Base-by-base conservation (phyloP, 2,797 vertebrate species). In the Remorina albescens region DNA sequence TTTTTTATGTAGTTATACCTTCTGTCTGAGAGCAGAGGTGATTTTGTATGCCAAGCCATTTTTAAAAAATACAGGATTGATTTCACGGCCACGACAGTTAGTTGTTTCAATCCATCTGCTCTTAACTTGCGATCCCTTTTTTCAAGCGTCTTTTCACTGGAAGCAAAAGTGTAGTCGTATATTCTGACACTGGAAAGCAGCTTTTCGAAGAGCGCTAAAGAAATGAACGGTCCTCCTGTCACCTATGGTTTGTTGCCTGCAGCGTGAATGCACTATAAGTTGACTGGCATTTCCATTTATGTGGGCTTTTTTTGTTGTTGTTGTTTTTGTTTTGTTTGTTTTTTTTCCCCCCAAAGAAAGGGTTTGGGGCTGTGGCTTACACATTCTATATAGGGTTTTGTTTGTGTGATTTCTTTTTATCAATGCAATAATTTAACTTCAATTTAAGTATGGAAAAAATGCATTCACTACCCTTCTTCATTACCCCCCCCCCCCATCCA, bases 281-380 rank as follows among this genome's bases (percentile, higher is more conserved):
- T 58, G 23, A 67, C 26, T 64, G 60, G 11, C 46, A 80, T 76
- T 81, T 80, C 36, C 41, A 67, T 78, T n/a, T n/a, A n/a, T n/a
- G n/a, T n/a, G n/a, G n/a, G n/a, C n/a, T n/a, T n/a, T n/a, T n/a
- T n/a, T n/a, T n/a, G n/a, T n/a, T n/a, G n/a, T n/a, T n/a, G n/a
- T n/a, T n/a, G n/a, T n/a, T n/a, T n/a, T n/a, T n/a, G n/a, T n/a
- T n/a, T n/a, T n/a, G n/a, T n/a, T n/a, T n/a, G n/a, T 72, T 18
- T 18, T 51, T 51, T 76, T 65, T 25, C 58, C 42, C 51, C 58
- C n/a, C 39, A 61, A 54, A 69, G 32, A 81, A 76, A 75, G 60
- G 25, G 21, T 51, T 67, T 34, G 4, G 9, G 67, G 55, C 57
- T 57, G 47, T 8, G 39, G 16, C 21, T 39, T 62, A 36, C 18